Percentiles rank a stretch among this genome's conserved stretches.
Evolutionary conservation across 1,140 invertebrate genomes (phyloP).

Genomic region (Drosophila busckii): DNA sequence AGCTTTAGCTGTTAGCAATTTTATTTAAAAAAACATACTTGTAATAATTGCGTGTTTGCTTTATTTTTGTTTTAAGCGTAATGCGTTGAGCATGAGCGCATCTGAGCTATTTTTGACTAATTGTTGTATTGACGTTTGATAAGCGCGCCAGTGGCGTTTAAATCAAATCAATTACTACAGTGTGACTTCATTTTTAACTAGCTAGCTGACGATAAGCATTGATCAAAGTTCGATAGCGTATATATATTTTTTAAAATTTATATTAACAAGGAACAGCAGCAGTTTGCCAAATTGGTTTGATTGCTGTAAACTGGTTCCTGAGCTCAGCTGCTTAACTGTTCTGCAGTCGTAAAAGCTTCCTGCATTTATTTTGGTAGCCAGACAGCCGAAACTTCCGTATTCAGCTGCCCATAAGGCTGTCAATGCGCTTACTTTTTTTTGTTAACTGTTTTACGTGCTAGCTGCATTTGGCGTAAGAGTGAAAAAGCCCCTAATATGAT

Average conservation of each 20-base stretch:
- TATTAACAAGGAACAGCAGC: conserved; percentile 39
- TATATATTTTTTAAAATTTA: no score
- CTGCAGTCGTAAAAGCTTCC: conserved; percentile 45
- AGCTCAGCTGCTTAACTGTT: no score
- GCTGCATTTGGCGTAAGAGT: conserved; percentile 11
- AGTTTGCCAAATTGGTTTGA: conserved; percentile 54
- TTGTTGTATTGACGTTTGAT: conserved; percentile 59
- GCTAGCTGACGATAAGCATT: no score
- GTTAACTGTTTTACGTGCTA: conserved; percentile 16
- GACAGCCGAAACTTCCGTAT: no score
- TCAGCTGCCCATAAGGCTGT: conserved; percentile 24
- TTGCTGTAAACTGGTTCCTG: conserved; percentile 11
- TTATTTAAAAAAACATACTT: no score
- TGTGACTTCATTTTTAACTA: no score
- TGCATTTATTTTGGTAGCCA: conserved; percentile 65
- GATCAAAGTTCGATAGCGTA: no score
- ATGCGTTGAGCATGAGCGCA: conserved; percentile 32
- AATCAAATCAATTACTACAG: no score
- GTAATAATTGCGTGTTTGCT: conserved; percentile 14
- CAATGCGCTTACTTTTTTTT: conserved; percentile 4
- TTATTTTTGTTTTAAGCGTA: conserved; percentile 41
- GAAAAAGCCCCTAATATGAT: conserved; percentile 46
- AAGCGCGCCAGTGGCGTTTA: no score
- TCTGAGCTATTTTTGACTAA: conserved; percentile 65
- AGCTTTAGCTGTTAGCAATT: not conserved